A percentile compares a stretch with the other conserved stretches of the same genome.
Conservation (phyloP, 2,888 invertebrate species). For the Candidula unifasciata region DNA sequence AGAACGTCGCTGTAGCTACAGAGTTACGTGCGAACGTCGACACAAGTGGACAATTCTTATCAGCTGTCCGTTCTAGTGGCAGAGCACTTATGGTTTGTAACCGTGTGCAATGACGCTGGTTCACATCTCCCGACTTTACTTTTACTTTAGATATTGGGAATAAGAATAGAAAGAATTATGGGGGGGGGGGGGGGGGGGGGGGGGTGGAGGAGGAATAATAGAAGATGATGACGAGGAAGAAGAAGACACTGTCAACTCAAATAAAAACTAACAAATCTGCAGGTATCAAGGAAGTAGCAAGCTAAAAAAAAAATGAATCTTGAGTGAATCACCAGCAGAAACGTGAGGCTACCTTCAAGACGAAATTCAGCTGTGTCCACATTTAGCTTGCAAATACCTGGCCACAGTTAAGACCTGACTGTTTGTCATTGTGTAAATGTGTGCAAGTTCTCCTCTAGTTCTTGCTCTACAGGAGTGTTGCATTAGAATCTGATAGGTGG, state of each 20-base stretch:
- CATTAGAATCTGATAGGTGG: too few relatives aligned
- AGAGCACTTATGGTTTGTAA: too few relatives aligned
- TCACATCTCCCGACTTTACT: too few relatives aligned
- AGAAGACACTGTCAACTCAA: not conserved
- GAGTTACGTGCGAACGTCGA: too few relatives aligned
- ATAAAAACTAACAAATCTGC: not conserved
- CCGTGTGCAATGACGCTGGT: too few relatives aligned
- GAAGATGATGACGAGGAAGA: not conserved
- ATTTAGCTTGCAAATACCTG: slow-evolving; percentile 20
- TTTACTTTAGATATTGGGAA: too few relatives aligned
- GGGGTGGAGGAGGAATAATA: not conserved
- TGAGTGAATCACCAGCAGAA: too few relatives aligned
- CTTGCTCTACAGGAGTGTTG: too few relatives aligned
- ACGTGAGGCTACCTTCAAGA: too few relatives aligned
- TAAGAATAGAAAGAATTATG: not conserved
- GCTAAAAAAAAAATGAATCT: not conserved
- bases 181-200: not conserved
- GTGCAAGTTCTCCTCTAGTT: not conserved
- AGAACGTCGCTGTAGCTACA: not conserved
- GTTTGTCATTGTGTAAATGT: not conserved
- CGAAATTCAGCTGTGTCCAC: not conserved
- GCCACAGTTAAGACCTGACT: not conserved
- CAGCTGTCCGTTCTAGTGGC: too few relatives aligned
- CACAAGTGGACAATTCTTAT: too few relatives aligned
- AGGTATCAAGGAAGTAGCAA: not conserved